phyloP scores from a whole-genome alignment of 2,797 vertebrate species.

The Melanotaenia nigrans region DNA sequence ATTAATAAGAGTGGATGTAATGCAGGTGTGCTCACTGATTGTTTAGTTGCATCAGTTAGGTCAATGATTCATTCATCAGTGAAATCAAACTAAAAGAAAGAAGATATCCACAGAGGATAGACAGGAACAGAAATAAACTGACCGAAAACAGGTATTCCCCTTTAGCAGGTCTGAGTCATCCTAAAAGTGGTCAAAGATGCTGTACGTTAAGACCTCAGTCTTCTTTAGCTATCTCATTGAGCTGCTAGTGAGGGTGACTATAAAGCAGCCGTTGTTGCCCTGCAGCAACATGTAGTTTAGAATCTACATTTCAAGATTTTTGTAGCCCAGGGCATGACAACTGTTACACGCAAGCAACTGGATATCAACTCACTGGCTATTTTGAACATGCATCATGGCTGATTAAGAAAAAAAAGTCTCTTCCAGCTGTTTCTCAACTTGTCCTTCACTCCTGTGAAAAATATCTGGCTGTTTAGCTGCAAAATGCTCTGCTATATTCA shows the following conservation, averaged over 20 bases:
- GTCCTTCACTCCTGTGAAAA: background rate
- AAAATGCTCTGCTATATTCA: slow-evolving; percentile 5
- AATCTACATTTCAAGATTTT: background rate
- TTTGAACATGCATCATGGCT: background rate
- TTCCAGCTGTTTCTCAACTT: background rate
- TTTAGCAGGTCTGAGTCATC: background rate
- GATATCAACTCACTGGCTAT: background rate
- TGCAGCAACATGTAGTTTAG: background rate
- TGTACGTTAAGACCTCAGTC: background rate
- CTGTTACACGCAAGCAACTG: background rate
- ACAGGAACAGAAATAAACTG: background rate
- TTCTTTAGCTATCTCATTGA: background rate
- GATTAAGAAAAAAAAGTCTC: background rate
- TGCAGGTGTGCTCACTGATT: slow-evolving; percentile 14
- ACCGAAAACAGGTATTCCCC: slow-evolving; percentile 1
- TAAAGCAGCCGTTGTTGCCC: background rate
- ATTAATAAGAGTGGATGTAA: slow-evolving; percentile 8
- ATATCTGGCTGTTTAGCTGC: background rate
- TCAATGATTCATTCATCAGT: slow-evolving; percentile 4
- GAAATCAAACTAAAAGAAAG: background rate
- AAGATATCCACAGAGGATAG: background rate
- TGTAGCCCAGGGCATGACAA: background rate
- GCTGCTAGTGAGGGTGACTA: background rate
- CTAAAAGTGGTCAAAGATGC: background rate
- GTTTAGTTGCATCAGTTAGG: background rate